Evolutionary conservation across 2,888 invertebrate genomes (phyloP), one percentile per base, ranked within the genome.

Genomic region (Drosophila niveifrons): DNA sequence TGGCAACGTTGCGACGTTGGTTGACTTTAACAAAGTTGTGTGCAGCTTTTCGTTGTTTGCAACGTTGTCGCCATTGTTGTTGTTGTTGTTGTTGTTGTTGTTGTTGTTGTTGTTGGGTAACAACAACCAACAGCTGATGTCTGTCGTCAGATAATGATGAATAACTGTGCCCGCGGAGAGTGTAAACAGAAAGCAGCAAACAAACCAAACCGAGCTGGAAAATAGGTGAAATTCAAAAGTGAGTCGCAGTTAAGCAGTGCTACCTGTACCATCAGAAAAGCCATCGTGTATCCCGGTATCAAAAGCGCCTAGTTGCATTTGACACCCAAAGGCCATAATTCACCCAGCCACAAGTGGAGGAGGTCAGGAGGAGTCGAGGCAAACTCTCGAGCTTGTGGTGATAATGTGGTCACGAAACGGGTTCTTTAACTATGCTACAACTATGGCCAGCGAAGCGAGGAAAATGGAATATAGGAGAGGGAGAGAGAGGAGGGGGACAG

Each of bases 121-220:
- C 75, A 76, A 80, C 80, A 80, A 78, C 75, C 78, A 80, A 70
- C 80, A 80, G 80, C 80, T 80, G 80, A 80, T 80, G 78, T 78
- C 80, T 80, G 78, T 80, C 78, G 68, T 66, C 72, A 75, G 80
- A 80, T 80, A 80, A 80, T 80, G 78, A 80, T 80, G 78, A 80
- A 80, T 80, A 80, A 80, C 80, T 80, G 80, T 75, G 72, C 72
- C 48, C 62, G 72, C 63, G 75, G 52, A 44, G 64, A 74, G 64
- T 62, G 61, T 57, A 67, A 67, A 44, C 72, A 72, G 17, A 47
- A 31, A 39, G 29, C 7, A 23, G 41, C 13, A 34, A 50, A 23
- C 23, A 23, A 23, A 23, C 6, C 23, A 23, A 23, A 23, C 6
- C 23, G 23, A 23, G 23, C 13, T 17, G 44, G 59, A 72, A 78